These are phyloP conservation scores for Oxytorus armatus DNA, from an alignment of 2,888 invertebrate species.

Conservation along the genomic window DNA sequence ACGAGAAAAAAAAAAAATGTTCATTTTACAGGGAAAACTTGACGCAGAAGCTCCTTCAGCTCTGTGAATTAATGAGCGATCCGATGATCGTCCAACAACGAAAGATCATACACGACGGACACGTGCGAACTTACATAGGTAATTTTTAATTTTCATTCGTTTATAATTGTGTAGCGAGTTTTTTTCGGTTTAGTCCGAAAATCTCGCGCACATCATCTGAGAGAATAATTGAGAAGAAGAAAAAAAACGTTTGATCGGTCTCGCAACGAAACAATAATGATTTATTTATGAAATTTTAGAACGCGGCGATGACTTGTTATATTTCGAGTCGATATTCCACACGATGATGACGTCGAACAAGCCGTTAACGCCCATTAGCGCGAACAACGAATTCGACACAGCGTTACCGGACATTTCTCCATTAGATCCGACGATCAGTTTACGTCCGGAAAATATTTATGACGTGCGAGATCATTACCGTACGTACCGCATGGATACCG, in stretches of 20 bases:
- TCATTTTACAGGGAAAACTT: slow-evolving; percentile 88
- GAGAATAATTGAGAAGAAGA: too few relatives aligned
- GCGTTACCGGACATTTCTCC: slow-evolving; percentile 91
- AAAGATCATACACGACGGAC: slow-evolving; percentile 87
- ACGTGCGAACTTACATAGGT: slow-evolving; percentile 85
- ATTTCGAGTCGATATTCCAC: slow-evolving; percentile 89
- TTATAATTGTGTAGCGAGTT: background rate
- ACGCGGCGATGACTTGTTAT: slow-evolving; percentile 87
- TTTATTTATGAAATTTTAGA: slow-evolving; percentile 76
- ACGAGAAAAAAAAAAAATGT: too few relatives aligned
- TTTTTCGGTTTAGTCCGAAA: too few relatives aligned
- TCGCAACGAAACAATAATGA: slow-evolving; percentile 16
- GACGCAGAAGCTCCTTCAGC: slow-evolving; percentile 88
- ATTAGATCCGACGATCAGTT: slow-evolving; percentile 89
- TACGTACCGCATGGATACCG: slow-evolving; percentile 86
- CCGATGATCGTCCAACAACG: slow-evolving; percentile 86
- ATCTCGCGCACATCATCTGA: too few relatives aligned
- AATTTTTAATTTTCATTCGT: slow-evolving; percentile 24
- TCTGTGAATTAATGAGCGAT: slow-evolving; percentile 89
- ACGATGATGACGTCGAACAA: slow-evolving; percentile 88
- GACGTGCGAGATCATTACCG: slow-evolving; percentile 88
- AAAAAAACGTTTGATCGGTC: background rate
- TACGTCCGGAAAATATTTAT: slow-evolving; percentile 88
- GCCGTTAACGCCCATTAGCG: slow-evolving; percentile 86
- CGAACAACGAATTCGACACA: slow-evolving; percentile 84